Evolutionary conservation across 2,888 invertebrate species (phyloP), one percentile per base, ranked within the genome.

Genomic region (Lingula anatina): DNA sequence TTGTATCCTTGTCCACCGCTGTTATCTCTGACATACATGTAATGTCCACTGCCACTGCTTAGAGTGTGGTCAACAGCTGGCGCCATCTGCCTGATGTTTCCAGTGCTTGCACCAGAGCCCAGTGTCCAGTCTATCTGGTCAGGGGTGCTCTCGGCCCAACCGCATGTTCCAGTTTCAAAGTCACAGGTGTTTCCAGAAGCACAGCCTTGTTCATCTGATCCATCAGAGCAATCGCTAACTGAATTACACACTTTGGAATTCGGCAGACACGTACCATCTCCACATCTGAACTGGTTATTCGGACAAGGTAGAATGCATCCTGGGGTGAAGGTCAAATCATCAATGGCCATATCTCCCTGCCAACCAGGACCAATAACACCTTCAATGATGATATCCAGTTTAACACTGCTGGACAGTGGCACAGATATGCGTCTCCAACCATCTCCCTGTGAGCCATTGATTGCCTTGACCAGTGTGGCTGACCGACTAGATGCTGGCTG

Each of bases 261-360:
- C 2, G 27, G 39, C 15, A 55, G 35, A 18, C 50, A 50, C 5
- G 39, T 46, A 39, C 54, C 54, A 39, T 55, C 53, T 3, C 42
- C 46, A 45, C 55, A 55, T 20, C 37, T 27, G 42, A 54, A 51
- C 36, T 47, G 35, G 23, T 45, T 35, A 5, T 36, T 28, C 15
- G 36, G 26, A 25, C 48, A 48, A n/a, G 42, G 28, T 25, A 31
- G 37, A 18, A 59, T 60, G 60, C 72, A 72, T 2, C 61, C 65
- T 26, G 71, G 68, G 5, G 68, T 68, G 36, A 72, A 66, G 20
- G 64, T 60, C 9, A 71, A 45, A 51, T 72, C 72, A 58, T 72
- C 72, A 44, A 72, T 62, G n/a, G 70, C 66, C 40, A 72, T 63
- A 50, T 70, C 68, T 28, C 66, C 65, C 38, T 48, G 45, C 47